Evolutionary conservation across 2,797 vertebrate genomes (phyloP).

Genomic region (Danio choprae): DNA sequence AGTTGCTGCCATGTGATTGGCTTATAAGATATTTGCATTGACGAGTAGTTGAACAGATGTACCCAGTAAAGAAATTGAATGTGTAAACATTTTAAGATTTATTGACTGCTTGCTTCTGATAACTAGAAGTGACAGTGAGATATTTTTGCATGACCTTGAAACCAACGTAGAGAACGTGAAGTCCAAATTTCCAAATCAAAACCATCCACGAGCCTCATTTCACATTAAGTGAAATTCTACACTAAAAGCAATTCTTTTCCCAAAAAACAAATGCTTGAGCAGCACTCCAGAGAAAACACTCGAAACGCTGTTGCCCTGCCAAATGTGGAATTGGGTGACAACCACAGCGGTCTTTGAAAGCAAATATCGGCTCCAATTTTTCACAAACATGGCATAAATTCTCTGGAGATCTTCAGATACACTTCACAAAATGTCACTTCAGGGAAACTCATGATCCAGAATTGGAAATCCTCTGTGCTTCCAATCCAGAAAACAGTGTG

Average conservation of each 20-base stretch:
- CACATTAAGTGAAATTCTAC: not conserved
- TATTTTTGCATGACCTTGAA: not conserved
- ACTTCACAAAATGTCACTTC: not conserved
- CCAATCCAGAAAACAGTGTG: slow-evolving; percentile 7
- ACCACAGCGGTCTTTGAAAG: slow-evolving; percentile 5
- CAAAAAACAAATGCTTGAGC: slow-evolving; percentile 14
- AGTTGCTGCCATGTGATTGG: too few species aligned
- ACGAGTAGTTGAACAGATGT: too few species aligned
- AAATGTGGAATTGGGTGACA: slow-evolving; percentile 7
- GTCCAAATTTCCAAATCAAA: not conserved
- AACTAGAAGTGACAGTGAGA: not conserved
- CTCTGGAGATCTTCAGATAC: slow-evolving; percentile 6
- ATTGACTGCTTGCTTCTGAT: slow-evolving; percentile 1
- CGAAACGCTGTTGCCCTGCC: slow-evolving; percentile 10
- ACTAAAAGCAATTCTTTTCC: not conserved
- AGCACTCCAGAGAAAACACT: slow-evolving; percentile 34
- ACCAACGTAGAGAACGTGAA: not conserved
- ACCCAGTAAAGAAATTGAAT: too few species aligned
- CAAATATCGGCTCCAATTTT: not conserved
- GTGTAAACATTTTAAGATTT: not conserved
- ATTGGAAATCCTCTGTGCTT: not conserved
- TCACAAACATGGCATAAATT: not conserved
- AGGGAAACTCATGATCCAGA: slow-evolving; percentile 13
- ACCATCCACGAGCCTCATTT: not conserved
- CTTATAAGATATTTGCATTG: too few species aligned